These are phyloP conservation scores for Pterocles gutturalis DNA, from an alignment of 2,113 vertebrate genomes.

Conservation along the genomic window DNA sequence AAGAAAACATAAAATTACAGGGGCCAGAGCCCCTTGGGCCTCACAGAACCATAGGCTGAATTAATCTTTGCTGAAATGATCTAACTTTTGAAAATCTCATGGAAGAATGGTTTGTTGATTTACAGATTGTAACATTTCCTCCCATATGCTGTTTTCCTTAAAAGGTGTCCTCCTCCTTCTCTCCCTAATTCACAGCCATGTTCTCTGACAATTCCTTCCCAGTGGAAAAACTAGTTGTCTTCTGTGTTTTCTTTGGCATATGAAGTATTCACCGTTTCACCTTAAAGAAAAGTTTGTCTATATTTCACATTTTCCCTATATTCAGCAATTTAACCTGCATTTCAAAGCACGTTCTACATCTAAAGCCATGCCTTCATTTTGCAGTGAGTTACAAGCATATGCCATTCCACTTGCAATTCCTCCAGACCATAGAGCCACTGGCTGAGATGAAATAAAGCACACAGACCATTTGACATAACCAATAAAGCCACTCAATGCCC, in stretches of 20 bases:
- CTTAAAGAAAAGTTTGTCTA: background rate
- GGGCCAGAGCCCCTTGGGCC: background rate
- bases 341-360: background rate
- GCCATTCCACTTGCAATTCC: background rate
- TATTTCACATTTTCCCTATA: background rate
- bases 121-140: background rate
- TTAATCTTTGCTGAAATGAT: background rate
- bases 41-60: background rate
- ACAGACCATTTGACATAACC: background rate
- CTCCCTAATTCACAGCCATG: background rate
- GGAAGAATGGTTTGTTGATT: background rate
- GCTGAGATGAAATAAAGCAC: background rate
- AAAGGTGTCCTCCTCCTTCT: background rate
- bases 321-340: background rate
- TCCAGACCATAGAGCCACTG: background rate
- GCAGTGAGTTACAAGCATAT: background rate
- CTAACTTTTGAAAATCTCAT: background rate
- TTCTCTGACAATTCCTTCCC: background rate
- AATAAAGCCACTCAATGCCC: background rate
- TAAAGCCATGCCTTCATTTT: background rate
- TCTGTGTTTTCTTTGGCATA: background rate
- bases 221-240: background rate
- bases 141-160: background rate
- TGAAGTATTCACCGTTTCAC: rapidly evolving
- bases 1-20: background rate